Conservation (phyloP, 2,113 vertebrate genomes). For the Hydropotes inermis region DNA sequence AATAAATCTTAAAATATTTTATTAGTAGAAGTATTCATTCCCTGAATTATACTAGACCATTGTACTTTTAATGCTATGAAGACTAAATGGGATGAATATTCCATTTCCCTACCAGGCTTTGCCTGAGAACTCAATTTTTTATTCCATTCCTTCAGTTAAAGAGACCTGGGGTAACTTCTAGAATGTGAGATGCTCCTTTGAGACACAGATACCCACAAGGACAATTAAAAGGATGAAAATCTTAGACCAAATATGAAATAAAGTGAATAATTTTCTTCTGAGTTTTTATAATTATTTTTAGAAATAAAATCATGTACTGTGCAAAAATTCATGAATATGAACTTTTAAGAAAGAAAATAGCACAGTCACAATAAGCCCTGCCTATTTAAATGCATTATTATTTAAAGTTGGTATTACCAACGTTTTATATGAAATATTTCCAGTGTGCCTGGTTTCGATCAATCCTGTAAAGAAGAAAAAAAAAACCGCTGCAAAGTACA, state of each 20-base stretch:
- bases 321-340: slow-evolving; percentile 26
- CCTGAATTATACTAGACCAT: neutral
- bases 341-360: slow-evolving; percentile 32
- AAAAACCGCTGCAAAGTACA: neutral
- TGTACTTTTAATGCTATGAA: neutral
- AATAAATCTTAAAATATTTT: slow-evolving; percentile 28
- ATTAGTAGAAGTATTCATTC: neutral
- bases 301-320: neutral
- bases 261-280: slow-evolving; percentile 43
- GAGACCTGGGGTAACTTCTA: neutral
- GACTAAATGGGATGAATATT: neutral
- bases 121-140: neutral
- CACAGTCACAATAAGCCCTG: neutral
- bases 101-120: neutral
- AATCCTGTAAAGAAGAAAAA: neutral
- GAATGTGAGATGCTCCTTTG: neutral
- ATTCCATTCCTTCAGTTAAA: neutral
- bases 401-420: neutral
- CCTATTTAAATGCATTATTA: neutral
- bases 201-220: neutral
- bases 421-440: slow-evolving; percentile 39
- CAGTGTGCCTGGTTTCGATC: neutral
- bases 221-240: slow-evolving; percentile 46
- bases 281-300: slow-evolving; percentile 43
- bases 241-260: slow-evolving; percentile 34